Percentiles rank a stretch among this genome's conserved stretches.
Evolutionary conservation across 2,113 vertebrate genomes (phyloP).

Genomic region (Triplophysa tibetana): DNA sequence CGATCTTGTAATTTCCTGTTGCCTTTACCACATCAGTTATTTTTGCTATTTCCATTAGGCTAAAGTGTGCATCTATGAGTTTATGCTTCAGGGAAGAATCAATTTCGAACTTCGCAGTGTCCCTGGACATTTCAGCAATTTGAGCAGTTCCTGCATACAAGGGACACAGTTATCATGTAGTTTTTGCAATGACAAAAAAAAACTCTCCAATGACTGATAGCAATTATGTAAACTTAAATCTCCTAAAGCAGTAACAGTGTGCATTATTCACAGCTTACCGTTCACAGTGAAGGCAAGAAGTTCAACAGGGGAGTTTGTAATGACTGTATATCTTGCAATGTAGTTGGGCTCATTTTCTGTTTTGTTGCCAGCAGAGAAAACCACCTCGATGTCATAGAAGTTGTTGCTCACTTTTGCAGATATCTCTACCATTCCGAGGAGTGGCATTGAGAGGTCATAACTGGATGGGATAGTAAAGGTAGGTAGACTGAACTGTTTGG

Average conservation of each 20-base stretch:
- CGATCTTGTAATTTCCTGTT: slow-evolving; percentile 71
- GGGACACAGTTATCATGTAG: neutral
- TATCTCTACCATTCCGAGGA: slow-evolving; percentile 80
- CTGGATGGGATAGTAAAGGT: slow-evolving; percentile 77
- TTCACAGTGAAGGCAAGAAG: slow-evolving; percentile 82
- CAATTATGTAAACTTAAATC: neutral
- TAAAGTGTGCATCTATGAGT: slow-evolving; percentile 79
- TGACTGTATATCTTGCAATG: slow-evolving; percentile 70
- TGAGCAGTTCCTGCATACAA: slow-evolving; percentile 79
- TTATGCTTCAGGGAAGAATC: slow-evolving; percentile 64
- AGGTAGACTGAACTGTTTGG: slow-evolving; percentile 72
- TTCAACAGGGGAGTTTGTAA: slow-evolving; percentile 74
- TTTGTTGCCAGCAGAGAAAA: slow-evolving; percentile 77
- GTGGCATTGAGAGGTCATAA: slow-evolving; percentile 77
- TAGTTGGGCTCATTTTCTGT: slow-evolving; percentile 67
- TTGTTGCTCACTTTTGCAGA: slow-evolving; percentile 85
- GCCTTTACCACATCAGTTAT: slow-evolving; percentile 60
- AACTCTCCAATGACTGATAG: slow-evolving; percentile 70
- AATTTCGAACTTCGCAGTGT: slow-evolving; percentile 60
- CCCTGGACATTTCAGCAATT: slow-evolving; percentile 64
- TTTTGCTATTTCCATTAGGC: slow-evolving; percentile 66
- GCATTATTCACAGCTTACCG: slow-evolving; percentile 71
- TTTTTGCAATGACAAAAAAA: slow-evolving; percentile 22
- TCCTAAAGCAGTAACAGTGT: neutral
- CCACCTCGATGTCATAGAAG: slow-evolving; percentile 86